These are phyloP conservation scores for Syrrhaptes paradoxus DNA, from an alignment of 2,113 vertebrate genomes.

Conservation along the genomic window DNA sequence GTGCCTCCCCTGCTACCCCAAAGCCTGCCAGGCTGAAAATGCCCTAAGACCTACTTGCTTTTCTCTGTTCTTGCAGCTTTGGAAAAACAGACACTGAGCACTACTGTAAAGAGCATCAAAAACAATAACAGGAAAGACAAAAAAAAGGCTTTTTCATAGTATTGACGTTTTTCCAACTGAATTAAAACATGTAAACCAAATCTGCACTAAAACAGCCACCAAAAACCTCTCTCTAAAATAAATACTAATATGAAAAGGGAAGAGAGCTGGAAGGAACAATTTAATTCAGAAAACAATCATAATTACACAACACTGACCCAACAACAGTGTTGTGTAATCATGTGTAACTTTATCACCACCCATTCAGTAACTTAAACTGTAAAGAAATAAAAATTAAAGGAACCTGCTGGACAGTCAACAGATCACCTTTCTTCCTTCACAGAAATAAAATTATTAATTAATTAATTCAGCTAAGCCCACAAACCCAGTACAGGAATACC, in stretches of 20 bases:
- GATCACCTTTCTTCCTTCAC: neutral
- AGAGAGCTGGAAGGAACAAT: neutral
- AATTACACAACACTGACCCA: neutral
- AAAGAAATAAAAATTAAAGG: neutral
- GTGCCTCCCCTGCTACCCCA: neutral
- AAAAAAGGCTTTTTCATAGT: neutral
- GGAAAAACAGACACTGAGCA: neutral
- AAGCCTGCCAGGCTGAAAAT: neutral
- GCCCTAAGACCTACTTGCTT: neutral
- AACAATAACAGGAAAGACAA: neutral
- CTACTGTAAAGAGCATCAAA: neutral
- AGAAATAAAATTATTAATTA: constrained; percentile 37
- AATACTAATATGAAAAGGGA: neutral
- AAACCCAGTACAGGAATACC: neutral
- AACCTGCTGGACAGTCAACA: neutral
- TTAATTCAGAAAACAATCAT: neutral
- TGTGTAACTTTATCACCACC: neutral
- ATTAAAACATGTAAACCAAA: neutral
- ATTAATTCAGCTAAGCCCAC: neutral
- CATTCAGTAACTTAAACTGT: neutral
- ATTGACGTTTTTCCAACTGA: neutral
- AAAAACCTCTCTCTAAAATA: neutral
- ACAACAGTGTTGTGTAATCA: neutral
- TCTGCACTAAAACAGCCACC: neutral
- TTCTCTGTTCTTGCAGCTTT: neutral